phyloP scores from a whole-genome alignment of 2,113 vertebrate species.

The Daboia siamensis region DNA sequence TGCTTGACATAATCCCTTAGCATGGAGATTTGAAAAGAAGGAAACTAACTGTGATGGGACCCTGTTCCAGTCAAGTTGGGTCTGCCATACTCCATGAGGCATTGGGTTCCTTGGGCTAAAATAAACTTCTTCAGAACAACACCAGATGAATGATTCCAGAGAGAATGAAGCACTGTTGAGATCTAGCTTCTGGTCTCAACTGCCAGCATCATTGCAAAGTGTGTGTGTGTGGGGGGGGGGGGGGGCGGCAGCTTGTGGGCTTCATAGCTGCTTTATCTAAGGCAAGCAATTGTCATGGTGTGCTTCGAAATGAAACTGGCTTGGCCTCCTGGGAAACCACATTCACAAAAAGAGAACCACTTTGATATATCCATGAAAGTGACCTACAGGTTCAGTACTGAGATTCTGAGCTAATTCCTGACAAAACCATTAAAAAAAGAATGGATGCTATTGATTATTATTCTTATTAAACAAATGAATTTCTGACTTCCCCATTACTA shows the following conservation, averaged over 20 bases:
- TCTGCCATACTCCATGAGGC: neutral
- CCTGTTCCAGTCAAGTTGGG: neutral
- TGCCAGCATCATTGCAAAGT: neutral
- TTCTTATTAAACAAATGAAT: neutral
- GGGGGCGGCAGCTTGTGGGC: too few relatives aligned
- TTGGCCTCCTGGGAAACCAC: neutral
- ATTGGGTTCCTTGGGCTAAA: neutral
- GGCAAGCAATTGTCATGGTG: neutral
- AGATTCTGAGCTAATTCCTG: neutral
- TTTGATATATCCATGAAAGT: neutral
- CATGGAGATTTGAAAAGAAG: constrained; percentile 25
- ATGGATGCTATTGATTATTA: neutral
- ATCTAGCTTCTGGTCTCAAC: neutral
- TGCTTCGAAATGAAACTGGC: neutral
- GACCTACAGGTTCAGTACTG: neutral
- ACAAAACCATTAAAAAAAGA: neutral
- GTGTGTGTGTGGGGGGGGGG: too few relatives aligned
- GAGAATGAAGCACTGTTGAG: neutral
- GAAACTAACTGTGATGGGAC: neutral
- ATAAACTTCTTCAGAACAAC: neutral
- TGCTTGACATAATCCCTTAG: neutral
- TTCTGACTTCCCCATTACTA: neutral
- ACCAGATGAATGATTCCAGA: neutral
- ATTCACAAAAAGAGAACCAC: neutral
- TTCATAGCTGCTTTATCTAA: neutral